Base-by-base conservation (phyloP, 1,140 invertebrate genomes). In the Brachionus plicatilis region DNA sequence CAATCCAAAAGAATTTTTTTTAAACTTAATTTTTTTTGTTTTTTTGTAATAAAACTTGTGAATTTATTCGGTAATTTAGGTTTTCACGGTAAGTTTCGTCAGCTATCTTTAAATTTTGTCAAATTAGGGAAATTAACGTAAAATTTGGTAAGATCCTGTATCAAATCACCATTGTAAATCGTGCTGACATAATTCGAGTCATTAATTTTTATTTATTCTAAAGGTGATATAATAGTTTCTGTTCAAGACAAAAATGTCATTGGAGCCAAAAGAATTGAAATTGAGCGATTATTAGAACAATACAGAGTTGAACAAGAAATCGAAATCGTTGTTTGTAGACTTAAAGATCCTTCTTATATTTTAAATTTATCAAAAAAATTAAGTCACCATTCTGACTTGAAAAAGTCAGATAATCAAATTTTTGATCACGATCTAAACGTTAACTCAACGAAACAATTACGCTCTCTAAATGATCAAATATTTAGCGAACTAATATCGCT, bases 251-350 rank as follows among this genome's bases (percentile, higher is more conserved):
- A 82, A 82, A 82, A 65, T 82, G 79, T 82, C 27, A 82, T 82
- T 45, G 79, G 79, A 47, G 29, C 65, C 41, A 82, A 33, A n/a
- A 53, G 79, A 17, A 45, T 3, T 37, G 79, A 53, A 45, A 82
- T 82, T 45, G 79, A 82, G 24, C 20, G 33, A 60, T n/a, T 82
- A 45, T 29, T 82, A 45, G 65, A 82, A 33, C 50, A 82, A 45
- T 82, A 82, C 33, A 82, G 33, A 82, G 79, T 82, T 65, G 79
- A 82, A 24, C 50, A 82, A 60, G 79, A 82, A 68, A 82, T 82
- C n/a, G 79, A 82, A 68, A 82, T 82, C 7, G 79, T 82, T 0
- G 53, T 82, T 82, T 82, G 79, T 29, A 27, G 79, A 43, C 29
- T 82, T 2, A 82, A 82, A 65, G 53, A 82, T 82, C 79, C 79